These are phyloP conservation scores for Geophilus truncorum DNA, from an alignment of 2,888 invertebrate species.

Conservation along the genomic window DNA sequence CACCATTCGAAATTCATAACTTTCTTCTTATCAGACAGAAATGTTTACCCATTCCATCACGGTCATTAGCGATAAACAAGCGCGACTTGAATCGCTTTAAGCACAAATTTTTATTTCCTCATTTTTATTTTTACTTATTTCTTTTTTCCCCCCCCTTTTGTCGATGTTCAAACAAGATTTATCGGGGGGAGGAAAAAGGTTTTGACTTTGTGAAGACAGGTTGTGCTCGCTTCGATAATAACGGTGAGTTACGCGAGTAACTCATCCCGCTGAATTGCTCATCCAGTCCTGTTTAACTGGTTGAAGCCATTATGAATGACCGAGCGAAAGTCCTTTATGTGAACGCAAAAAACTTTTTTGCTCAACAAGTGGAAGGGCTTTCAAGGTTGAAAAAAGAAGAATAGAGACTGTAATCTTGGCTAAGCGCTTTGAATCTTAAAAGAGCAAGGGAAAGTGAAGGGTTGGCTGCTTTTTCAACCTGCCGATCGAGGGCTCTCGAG, in stretches of 20 bases:
- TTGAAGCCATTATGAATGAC: background rate
- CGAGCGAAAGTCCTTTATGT: background rate
- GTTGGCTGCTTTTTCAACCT: background rate
- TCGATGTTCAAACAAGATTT: background rate
- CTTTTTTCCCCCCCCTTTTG: background rate
- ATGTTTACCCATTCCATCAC: background rate
- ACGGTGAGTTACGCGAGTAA: background rate
- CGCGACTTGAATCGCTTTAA: background rate
- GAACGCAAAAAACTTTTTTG: background rate
- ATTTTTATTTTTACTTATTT: background rate
- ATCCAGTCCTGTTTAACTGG: background rate
- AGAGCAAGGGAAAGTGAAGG: background rate
- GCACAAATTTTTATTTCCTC: background rate
- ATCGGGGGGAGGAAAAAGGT: background rate
- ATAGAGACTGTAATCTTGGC: background rate
- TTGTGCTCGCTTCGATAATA: background rate
- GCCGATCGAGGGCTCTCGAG: too few relatives aligned
- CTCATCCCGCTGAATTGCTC: background rate
- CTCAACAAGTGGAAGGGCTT: background rate
- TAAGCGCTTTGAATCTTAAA: background rate
- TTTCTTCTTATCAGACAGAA: background rate
- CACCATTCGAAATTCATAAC: background rate
- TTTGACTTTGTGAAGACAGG: background rate
- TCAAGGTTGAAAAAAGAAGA: background rate
- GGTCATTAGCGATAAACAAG: background rate